Evolutionary conservation across 2,113 vertebrate species (phyloP).

Genomic region (Thamnophis sirtalis): DNA sequence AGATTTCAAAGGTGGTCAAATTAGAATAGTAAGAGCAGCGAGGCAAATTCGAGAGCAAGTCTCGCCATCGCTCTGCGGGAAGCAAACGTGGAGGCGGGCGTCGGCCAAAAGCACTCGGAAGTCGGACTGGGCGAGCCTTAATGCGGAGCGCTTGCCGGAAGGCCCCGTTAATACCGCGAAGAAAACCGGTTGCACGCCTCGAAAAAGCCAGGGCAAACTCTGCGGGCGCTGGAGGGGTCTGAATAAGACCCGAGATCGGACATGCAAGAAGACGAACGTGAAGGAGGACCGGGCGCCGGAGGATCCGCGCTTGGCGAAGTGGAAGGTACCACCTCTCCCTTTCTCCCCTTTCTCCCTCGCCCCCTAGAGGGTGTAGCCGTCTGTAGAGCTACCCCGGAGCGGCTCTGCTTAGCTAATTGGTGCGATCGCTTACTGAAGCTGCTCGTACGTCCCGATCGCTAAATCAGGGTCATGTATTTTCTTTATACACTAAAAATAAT

Average conservation of each 20-base stretch:
- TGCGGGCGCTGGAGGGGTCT: not conserved
- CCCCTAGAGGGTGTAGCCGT: not conserved
- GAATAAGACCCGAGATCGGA: not conserved
- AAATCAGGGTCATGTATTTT: not conserved
- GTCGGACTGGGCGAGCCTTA: no score
- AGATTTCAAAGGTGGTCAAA: not conserved
- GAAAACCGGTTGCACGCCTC: not conserved
- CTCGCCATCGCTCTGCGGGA: not conserved
- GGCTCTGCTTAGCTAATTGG: not conserved
- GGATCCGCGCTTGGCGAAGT: not conserved
- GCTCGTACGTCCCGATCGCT: not conserved
- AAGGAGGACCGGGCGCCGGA: not conserved
- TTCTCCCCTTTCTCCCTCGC: no score
- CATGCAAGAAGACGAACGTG: not conserved
- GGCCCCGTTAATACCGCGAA: not conserved
- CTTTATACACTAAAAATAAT: not conserved
- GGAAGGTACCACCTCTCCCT: not conserved
- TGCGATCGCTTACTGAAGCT: not conserved
- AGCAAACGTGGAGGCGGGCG: not conserved
- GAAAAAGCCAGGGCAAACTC: not conserved
- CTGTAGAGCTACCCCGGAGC: no score
- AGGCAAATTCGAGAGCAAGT: not conserved
- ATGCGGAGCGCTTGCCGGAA: not conserved
- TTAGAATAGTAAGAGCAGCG: not conserved
- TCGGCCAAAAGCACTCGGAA: not conserved